These are phyloP conservation scores for Drosophila putrida DNA, from an alignment of 2,888 invertebrate species.

Conservation along the genomic window DNA sequence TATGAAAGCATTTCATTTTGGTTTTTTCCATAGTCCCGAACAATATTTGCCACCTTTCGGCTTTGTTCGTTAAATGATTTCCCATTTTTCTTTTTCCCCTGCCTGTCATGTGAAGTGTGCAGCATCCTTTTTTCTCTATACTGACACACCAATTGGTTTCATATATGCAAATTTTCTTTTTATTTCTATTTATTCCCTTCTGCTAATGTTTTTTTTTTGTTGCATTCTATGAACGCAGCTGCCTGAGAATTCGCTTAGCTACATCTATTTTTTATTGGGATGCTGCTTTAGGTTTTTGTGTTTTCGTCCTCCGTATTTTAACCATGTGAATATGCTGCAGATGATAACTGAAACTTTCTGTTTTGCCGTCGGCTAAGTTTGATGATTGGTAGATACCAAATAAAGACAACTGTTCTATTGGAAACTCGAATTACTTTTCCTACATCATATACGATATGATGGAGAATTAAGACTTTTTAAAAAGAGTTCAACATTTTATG, in stretches of 20 bases:
- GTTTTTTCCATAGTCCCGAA: conserved; percentile 44
- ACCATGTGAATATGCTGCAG: conserved; percentile 20
- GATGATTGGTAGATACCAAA: not conserved
- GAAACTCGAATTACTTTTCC: not conserved
- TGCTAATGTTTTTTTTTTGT: conserved; percentile 37
- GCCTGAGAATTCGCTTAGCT: conserved; percentile 38
- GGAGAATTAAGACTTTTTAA: too few species aligned
- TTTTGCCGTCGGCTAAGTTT: conserved; percentile 22
- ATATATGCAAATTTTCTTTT: conserved; percentile 74
- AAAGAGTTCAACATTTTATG: too few species aligned
- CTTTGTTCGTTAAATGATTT: conserved; percentile 73
- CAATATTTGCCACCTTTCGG: conserved; percentile 77
- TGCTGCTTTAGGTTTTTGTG: conserved; percentile 36
- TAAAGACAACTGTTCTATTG: not conserved
- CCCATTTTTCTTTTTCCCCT: conserved; percentile 51
- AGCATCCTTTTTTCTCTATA: conserved; percentile 54
- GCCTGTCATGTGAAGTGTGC: conserved; percentile 65
- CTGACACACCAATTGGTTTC: conserved; percentile 69
- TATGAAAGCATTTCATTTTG: conserved; percentile 74
- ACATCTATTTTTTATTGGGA: conserved; percentile 41
- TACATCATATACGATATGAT: too few species aligned
- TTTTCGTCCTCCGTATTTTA: conserved; percentile 11
- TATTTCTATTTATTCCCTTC: conserved; percentile 18
- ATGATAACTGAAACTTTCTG: conserved; percentile 25
- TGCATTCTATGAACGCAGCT: conserved; percentile 66